A percentile compares a stretch with the other conserved stretches of the same genome.
phyloP scores from a whole-genome alignment of 2,797 vertebrate species.

The Sarcophilus harrisii region DNA sequence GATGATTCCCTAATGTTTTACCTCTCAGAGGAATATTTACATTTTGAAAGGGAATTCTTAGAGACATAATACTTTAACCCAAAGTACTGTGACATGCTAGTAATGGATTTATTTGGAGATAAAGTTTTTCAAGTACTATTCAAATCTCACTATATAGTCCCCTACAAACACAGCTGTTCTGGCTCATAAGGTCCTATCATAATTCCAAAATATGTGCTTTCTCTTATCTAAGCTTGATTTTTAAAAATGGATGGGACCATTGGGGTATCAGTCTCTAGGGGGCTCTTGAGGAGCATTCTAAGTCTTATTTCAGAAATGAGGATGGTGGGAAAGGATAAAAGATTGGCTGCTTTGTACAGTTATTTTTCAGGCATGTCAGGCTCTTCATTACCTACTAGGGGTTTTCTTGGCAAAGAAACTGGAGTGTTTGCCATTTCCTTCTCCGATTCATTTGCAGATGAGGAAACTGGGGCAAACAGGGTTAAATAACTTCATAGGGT shows the following conservation, averaged over 20 bases:
- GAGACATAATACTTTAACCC: neutral
- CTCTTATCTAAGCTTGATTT: neutral
- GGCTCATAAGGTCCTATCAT: neutral
- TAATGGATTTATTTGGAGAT: neutral
- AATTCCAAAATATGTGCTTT: neutral
- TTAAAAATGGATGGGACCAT: neutral
- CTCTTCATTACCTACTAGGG: neutral
- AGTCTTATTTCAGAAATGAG: neutral
- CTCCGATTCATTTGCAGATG: neutral
- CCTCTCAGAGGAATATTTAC: neutral
- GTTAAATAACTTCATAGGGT: neutral
- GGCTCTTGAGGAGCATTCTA: neutral
- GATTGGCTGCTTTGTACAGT: neutral
- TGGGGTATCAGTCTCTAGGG: neutral
- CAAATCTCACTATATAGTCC: neutral
- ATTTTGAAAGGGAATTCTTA: neutral
- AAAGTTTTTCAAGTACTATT: neutral
- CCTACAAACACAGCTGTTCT: neutral
- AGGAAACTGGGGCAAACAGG: neutral
- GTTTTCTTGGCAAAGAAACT: neutral
- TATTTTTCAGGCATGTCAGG: neutral
- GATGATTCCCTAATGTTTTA: neutral
- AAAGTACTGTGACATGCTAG: neutral
- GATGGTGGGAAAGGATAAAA: neutral
- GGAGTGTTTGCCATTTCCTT: neutral